A percentile compares a stretch with the other conserved stretches of the same genome.
Conservation (phyloP, 2,888 invertebrate genomes). For the Melieria crassipennis region DNA sequence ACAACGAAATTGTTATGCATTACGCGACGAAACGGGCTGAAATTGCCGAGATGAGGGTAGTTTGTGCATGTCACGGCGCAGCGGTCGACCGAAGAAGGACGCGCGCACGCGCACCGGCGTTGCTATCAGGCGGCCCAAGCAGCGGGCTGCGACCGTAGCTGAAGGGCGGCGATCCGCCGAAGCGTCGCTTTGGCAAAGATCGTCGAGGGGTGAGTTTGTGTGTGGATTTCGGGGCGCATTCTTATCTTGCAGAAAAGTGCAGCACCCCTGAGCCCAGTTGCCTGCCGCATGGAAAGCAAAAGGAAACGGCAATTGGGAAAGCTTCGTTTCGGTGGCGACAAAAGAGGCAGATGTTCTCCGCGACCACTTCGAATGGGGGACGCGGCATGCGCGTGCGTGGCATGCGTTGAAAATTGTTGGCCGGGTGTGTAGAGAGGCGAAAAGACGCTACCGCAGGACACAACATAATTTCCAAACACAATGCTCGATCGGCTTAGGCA, state of each 20-base stretch:
- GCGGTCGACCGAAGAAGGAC: conserved; percentile 26
- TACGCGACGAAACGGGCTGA: background rate
- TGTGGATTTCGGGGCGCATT: conserved; percentile 13
- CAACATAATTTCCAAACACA: no score
- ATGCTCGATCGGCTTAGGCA: no score
- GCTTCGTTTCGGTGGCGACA: conserved; percentile 13
- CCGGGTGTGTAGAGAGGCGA: conserved; percentile 25
- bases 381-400: conserved; percentile 49
- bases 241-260: conserved; percentile 37
- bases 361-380: conserved; percentile 5
- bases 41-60: conserved; percentile 14
- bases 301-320: conserved; percentile 19
- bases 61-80: conserved; percentile 24
- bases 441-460: no score
- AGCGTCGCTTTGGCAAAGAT: conserved; percentile 4
- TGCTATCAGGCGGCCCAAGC: no score
- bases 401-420: conserved; percentile 43
- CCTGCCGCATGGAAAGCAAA: conserved; percentile 5
- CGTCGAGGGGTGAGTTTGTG: conserved; percentile 21
- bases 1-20: conserved; percentile 24
- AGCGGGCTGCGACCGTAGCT: no score
- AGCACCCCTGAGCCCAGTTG: conserved; percentile 6
- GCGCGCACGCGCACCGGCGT: background rate
- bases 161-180: no score
- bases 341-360: conserved; percentile 38